Evolutionary conservation across 2,797 vertebrate species (phyloP), one percentile per base, ranked within the genome.

Genomic region (Cuculus canorus): DNA sequence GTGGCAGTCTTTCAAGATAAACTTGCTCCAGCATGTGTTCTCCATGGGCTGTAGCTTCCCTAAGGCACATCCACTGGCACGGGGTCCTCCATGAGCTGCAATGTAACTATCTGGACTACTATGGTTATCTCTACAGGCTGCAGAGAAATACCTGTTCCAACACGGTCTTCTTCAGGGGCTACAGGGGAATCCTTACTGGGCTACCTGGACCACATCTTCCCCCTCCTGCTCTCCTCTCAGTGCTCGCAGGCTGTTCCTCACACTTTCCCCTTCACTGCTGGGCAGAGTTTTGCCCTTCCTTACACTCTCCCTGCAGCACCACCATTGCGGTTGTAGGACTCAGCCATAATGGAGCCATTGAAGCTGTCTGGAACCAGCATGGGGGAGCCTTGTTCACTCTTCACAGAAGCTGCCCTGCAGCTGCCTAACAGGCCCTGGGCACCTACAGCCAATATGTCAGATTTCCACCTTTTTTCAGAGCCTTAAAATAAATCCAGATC

Each of bases 291-390:
- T 54, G 22, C 68, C 25, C 54, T 47, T 9, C 7, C 21, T 33
- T 2, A 16, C 17, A 4, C 13, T 39, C 21, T 61, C 39, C 32
- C 71, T 2, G 3, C 7, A 8, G 14, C 5, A 2, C 50, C 1
- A 2, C 45, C 22, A 18, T 5, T 1, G 4, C 16, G n/a, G 32
- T 52, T 59, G 23, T 0, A 2, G 24, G 65, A n/a, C n/a, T 7
- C 11, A 14, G 32, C 32, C 5, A 0, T 17, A 1, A 5, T 19
- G 60, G 22, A 18, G 9, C 1, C 0, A 10, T 2, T 30, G 21
- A 17, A 79, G 15, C 16, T 0, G 2, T 18, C 32, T 39, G 39
- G 33, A 54, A 39, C 47, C 1, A 4, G 47, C 30, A 11, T 0
- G 1, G 30, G 54, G 9, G 22, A 45, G 37, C 25, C 35, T 30